These are phyloP conservation scores for Candoia aspera DNA, from an alignment of 2,113 vertebrate genomes.

Conservation along the genomic window DNA sequence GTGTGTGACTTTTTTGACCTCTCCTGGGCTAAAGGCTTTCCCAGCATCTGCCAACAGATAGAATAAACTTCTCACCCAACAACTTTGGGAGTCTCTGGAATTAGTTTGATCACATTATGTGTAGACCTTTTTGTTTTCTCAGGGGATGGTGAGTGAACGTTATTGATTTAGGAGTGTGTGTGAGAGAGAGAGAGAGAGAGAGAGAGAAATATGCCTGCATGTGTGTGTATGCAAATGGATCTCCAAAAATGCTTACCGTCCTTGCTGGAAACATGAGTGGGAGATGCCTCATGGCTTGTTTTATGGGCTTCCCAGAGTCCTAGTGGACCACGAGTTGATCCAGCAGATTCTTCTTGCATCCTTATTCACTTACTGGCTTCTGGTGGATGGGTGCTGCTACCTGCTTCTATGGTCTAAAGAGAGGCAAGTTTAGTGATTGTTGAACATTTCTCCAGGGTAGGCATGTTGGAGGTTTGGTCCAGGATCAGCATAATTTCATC, in stretches of 20 bases:
- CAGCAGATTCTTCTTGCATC: background rate
- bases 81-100: background rate
- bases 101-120: background rate
- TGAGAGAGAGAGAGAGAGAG: background rate
- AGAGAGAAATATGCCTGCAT: background rate
- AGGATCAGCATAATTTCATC: background rate
- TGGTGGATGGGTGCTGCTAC: background rate
- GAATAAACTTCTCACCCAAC: background rate
- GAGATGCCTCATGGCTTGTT: background rate
- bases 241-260: background rate
- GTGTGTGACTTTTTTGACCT: too few relatives aligned
- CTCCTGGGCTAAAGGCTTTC: too few relatives aligned
- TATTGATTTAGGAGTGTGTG: background rate
- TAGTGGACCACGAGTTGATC: background rate
- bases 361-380: background rate
- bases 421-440: background rate
- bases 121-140: background rate
- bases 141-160: background rate
- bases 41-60: too few relatives aligned
- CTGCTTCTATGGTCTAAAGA: background rate
- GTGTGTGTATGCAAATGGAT: background rate
- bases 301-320: background rate
- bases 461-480: background rate
- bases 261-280: background rate
- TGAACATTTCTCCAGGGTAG: background rate